These are phyloP conservation scores for Proterorhinus semilunaris DNA, from an alignment of 2,113 vertebrate species.

Conservation along the genomic window DNA sequence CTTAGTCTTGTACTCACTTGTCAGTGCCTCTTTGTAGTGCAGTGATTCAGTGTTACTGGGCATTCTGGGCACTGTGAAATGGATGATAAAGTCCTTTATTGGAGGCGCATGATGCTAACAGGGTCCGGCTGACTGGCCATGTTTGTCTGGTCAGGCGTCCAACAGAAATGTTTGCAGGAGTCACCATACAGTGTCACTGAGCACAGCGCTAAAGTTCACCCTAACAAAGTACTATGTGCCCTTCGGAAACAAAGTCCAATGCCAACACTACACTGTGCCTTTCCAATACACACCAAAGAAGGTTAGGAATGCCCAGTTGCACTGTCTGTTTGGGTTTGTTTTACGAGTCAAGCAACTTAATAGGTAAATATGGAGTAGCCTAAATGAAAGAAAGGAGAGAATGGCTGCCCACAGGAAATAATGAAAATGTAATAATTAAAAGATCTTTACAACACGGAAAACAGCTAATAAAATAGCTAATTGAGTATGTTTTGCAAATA, in stretches of 20 bases:
- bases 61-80: slow-evolving; percentile 17
- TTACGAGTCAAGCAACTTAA: no score
- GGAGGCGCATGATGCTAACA: slow-evolving; percentile 35
- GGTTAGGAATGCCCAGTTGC: not conserved
- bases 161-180: slow-evolving; percentile 51
- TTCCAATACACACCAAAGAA: slow-evolving; percentile 6
- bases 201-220: slow-evolving; percentile 35
- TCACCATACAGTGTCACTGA: slow-evolving; percentile 34
- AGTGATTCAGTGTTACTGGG: slow-evolving; percentile 13
- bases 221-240: slow-evolving; percentile 1
- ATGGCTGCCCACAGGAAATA: no score
- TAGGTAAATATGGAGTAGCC: no score
- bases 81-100: slow-evolving; percentile 25
- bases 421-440: no score
- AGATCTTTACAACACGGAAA: no score
- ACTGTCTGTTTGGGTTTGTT: not conserved
- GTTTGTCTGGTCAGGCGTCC: slow-evolving; percentile 52
- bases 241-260: slow-evolving; percentile 4
- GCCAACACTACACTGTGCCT: not conserved
- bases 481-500: no score
- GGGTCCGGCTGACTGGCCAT: slow-evolving; percentile 51
- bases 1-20: not conserved
- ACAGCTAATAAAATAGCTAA: no score
- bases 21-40: not conserved
- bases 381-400: no score